Base-by-base conservation (phyloP, 2,888 invertebrate species). In the Morinoia aosen region DNA sequence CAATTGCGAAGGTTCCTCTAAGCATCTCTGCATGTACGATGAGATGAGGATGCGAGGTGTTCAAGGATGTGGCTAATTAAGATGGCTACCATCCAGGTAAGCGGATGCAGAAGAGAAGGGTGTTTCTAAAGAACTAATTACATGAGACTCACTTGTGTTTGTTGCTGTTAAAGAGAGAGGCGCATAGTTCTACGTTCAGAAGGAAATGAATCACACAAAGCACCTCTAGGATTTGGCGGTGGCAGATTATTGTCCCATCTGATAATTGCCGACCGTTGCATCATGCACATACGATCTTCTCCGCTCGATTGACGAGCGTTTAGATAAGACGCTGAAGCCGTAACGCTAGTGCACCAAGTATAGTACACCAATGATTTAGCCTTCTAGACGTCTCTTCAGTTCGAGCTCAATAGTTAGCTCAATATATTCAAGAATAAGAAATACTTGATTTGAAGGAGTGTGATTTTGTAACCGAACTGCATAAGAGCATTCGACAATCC, bases 51-150 rank as follows among this genome's bases (percentile, higher is more conserved):
- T 11, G 40, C 40, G 48, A 90, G 90, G 39, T 39, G 90, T 14
- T 90, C 93, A 58, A 39, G 93, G 93, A 93, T 93, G 93, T 93
- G 12, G 58, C 93, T 93, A 93, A 93, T 93, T 93, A 93, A 93
- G 93, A 93, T 11, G 93, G 58, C 93, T 56, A 93, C 56, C 93
- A 93, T 93, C 40, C 93, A 93, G 19, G 93, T 93, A 57, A 93
- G 93, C 56, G 93, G 93, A 93, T 93, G 57, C 93, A 58, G 93
- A 48, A 56, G 93, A 56, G 93, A 93, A 48, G 93, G 93, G 93
- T 93, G 93, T 93, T 93, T 93, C 93, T 93, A 93, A 93, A 93
- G 57, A 57, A 58, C 93, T 93, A 93, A 93, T 93, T 93, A 93
- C 93, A 57, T 93, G 93, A 93, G 93, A 93, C 48, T 93, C 93